These are phyloP conservation scores for Eremophila alpestris DNA, from an alignment of 2,797 vertebrate genomes.

Conservation along the genomic window DNA sequence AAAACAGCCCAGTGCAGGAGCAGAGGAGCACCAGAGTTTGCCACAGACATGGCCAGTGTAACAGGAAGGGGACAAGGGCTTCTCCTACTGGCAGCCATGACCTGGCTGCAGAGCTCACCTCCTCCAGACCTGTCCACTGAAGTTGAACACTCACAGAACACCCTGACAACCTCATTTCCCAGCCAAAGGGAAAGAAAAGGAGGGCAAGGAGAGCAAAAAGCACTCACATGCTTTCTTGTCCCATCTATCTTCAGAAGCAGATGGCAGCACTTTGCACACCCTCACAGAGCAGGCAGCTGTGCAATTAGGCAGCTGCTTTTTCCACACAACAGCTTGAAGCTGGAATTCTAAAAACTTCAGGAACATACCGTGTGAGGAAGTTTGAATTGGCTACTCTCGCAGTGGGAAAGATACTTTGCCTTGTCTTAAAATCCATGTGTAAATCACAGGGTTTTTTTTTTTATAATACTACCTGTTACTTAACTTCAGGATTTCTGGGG, in stretches of 20 bases:
- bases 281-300: background rate
- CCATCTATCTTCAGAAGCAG: background rate
- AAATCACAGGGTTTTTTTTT: background rate
- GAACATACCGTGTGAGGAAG: background rate
- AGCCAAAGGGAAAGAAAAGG: background rate
- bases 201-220: background rate
- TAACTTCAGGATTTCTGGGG: background rate
- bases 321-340: background rate
- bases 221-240: background rate
- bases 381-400: background rate
- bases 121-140: background rate
- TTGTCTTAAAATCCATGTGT: background rate
- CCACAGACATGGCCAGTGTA: background rate
- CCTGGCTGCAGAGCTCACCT: background rate
- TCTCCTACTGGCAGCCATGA: background rate
- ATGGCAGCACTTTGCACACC: background rate
- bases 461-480: background rate
- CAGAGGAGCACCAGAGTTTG: background rate
- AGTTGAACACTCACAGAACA: background rate
- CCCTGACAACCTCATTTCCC: background rate
- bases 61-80: background rate
- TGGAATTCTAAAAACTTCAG: background rate
- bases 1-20: background rate
- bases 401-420: background rate
- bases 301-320: background rate